Evolutionary conservation across 2,888 invertebrate genomes (phyloP).

Genomic region (Baccha elongata): DNA sequence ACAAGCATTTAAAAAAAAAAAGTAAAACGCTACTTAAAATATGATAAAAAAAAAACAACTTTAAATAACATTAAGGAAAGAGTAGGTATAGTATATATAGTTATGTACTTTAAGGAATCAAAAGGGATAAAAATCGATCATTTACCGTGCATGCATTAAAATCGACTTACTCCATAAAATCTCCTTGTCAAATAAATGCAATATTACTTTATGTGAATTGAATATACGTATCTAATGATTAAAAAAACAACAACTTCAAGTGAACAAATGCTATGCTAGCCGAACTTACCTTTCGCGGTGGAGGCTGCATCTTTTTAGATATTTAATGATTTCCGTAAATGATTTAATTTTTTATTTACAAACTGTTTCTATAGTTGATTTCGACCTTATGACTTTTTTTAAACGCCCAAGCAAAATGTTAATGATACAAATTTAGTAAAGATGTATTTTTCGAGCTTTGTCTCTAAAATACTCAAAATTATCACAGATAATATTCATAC

Average conservation of each 20-base stretch:
- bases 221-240: conserved; percentile 22
- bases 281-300: conserved; percentile 90
- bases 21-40: background rate
- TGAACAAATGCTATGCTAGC: conserved; percentile 3
- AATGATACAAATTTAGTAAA: conserved; percentile 48
- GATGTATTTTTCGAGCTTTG: conserved; percentile 37
- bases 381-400: conserved; percentile 59
- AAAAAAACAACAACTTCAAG: conserved; percentile 11
- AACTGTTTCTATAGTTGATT: conserved; percentile 14
- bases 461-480: conserved; percentile 36
- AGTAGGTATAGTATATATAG: too few relatives aligned
- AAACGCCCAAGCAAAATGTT: conserved; percentile 72
- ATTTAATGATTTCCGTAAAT: conserved; percentile 56
- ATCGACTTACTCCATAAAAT: conserved; percentile 20
- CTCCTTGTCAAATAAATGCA: conserved; percentile 34
- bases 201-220: background rate
- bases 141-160: conserved; percentile 5
- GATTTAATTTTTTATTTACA: conserved; percentile 32
- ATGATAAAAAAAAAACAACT: too few relatives aligned
- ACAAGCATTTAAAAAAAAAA: conserved; percentile 4
- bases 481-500: conserved; percentile 37
- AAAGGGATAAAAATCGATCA: conserved; percentile 20
- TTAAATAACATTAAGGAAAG: too few relatives aligned
- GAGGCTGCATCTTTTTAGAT: conserved; percentile 88
- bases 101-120: too few relatives aligned